A percentile compares a stretch with the other conserved stretches of the same genome.
These are phyloP conservation scores for Copidosoma floridanum DNA, from an alignment of 1,140 invertebrate genomes.

Conservation along the genomic window DNA sequence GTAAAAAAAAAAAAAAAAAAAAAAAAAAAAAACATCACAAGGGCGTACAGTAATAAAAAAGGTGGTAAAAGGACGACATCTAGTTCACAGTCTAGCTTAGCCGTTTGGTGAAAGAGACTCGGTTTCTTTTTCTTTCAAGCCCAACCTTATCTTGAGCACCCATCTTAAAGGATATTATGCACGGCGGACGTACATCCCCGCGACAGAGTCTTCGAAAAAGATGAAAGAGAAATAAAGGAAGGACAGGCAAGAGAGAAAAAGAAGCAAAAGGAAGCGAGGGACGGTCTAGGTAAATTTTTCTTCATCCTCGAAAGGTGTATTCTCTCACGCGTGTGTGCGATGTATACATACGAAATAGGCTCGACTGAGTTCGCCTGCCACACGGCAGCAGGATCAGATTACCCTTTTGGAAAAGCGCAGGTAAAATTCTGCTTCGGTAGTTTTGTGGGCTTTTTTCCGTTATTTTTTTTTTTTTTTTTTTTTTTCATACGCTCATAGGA, in stretches of 20 bases:
- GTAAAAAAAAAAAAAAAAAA: constrained; percentile 1
- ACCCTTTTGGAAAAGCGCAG: constrained; percentile 41
- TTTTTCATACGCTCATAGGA: neutral
- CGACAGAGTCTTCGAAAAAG: constrained; percentile 37
- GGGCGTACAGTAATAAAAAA: neutral
- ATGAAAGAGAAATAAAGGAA: constrained; percentile 39
- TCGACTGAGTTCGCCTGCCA: constrained; percentile 31
- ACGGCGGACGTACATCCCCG: neutral
- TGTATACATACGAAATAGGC: too few species aligned
- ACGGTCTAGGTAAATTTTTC: too few species aligned
- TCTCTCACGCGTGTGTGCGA: too few species aligned
- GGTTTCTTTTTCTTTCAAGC: constrained; percentile 12
- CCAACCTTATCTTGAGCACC: constrained; percentile 30
- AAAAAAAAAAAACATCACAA: neutral
- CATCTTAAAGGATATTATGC: constrained; percentile 45
- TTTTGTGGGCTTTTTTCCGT: too few species aligned
- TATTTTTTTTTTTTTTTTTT: too few species aligned
- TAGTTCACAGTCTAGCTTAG: neutral
- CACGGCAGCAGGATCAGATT: constrained; percentile 53
- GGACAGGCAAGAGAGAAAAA: constrained; percentile 27
- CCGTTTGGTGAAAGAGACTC: constrained; percentile 10
- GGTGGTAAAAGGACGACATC: neutral
- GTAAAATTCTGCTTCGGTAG: constrained; percentile 14
- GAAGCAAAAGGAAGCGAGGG: constrained; percentile 15
- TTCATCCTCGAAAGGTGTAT: too few species aligned